phyloP scores from a whole-genome alignment of 2,888 invertebrate genomes.

The Scrobipalpa costella region DNA sequence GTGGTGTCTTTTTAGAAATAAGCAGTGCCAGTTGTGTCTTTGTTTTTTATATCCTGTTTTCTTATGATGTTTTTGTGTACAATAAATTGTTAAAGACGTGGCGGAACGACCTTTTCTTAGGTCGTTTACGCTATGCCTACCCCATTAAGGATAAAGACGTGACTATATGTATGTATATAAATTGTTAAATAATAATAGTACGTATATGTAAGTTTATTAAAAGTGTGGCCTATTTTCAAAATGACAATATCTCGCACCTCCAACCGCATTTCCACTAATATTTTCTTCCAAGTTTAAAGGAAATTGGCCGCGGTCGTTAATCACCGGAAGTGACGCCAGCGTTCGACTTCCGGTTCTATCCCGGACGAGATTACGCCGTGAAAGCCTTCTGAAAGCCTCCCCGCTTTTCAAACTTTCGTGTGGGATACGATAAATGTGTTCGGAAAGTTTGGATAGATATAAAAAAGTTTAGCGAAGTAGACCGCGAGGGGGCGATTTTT shows the following conservation, averaged over 20 bases:
- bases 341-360: constrained; percentile 25
- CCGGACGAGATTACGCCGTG: constrained; percentile 28
- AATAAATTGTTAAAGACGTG: too few species aligned
- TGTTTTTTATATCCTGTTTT: too few species aligned
- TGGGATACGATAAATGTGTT: constrained; percentile 20
- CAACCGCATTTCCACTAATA: background rate
- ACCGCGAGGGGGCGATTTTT: background rate
- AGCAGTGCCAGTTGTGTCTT: too few species aligned
- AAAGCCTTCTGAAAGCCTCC: constrained; percentile 27
- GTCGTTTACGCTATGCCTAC: too few species aligned
- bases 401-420: constrained; percentile 22
- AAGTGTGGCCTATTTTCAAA: background rate
- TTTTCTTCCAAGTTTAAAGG: constrained; percentile 27
- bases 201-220: too few species aligned
- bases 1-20: too few species aligned
- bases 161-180: too few species aligned
- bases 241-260: background rate
- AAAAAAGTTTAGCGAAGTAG: constrained; percentile 10
- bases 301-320: constrained; percentile 31
- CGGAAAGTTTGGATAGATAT: constrained; percentile 20
- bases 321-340: constrained; percentile 31
- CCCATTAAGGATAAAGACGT: too few species aligned
- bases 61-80: too few species aligned
- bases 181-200: too few species aligned
- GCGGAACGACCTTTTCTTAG: too few species aligned